phyloP scores from a whole-genome alignment of 2,888 invertebrate genomes.

The Caprella mutica region DNA sequence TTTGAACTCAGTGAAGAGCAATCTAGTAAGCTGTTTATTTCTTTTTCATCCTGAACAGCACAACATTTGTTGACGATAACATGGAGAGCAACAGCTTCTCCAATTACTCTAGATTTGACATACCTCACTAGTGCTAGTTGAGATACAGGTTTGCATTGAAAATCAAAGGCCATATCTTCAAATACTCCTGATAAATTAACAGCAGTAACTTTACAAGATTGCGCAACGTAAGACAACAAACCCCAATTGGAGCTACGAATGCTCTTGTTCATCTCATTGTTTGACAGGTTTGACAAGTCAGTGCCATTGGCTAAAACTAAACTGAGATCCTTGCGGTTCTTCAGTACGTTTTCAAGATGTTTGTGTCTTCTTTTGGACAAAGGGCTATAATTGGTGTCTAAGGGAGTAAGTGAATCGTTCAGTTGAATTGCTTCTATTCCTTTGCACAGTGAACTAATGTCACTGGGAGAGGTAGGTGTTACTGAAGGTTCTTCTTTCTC shows the following conservation, averaged over 20 bases:
- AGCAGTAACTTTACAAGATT: slow-evolving; percentile 1
- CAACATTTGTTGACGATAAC: slow-evolving; percentile 3
- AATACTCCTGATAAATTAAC: neutral
- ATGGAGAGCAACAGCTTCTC: neutral
- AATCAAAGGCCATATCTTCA: neutral
- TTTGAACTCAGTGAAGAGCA: no score
- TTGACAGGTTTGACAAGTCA: neutral
- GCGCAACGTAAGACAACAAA: slow-evolving; percentile 5
- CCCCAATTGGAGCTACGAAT: slow-evolving; percentile 2
- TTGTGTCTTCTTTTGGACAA: neutral
- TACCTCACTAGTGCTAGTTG: neutral
- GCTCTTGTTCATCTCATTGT: neutral
- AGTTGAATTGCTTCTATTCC: slow-evolving; percentile 29
- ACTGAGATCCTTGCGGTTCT: neutral
- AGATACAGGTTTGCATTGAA: neutral
- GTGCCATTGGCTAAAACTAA: neutral
- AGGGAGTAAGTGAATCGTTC: slow-evolving; percentile 26
- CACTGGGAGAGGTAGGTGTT: slow-evolving; percentile 10
- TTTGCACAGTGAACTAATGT: slow-evolving; percentile 24
- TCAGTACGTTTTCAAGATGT: neutral
- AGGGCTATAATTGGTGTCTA: neutral
- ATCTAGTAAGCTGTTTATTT: no score
- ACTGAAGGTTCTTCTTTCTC: neutral
- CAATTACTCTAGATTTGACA: neutral
- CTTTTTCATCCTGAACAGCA: no score